Evolutionary conservation across 2,888 invertebrate genomes (phyloP).

Genomic region (Ophion ventricosus): DNA sequence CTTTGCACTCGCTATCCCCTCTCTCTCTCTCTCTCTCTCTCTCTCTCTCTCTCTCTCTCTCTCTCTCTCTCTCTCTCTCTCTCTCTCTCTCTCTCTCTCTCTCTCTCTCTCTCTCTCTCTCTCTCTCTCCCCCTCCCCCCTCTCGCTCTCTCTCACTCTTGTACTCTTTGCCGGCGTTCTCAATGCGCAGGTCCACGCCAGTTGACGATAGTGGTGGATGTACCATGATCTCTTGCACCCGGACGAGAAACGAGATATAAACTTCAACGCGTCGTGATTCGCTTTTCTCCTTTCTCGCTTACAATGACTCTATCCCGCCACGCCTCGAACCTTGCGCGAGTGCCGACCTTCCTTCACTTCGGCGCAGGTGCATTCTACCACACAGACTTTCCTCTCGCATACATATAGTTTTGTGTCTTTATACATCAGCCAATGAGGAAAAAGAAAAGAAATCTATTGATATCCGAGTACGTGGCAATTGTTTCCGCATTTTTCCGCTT

Average conservation of each 20-base stretch:
- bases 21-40: too few relatives aligned
- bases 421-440: neutral
- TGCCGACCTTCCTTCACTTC: conserved; percentile 47
- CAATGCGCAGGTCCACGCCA: conserved; percentile 54
- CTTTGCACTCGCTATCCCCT: too few relatives aligned
- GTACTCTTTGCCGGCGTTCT: neutral
- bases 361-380: conserved; percentile 57
- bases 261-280: conserved; percentile 66
- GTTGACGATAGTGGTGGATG: conserved; percentile 42
- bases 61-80: too few relatives aligned
- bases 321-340: conserved; percentile 62
- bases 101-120: neutral
- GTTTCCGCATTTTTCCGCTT: too few relatives aligned
- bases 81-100: neutral
- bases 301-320: conserved; percentile 47
- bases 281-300: conserved; percentile 60
- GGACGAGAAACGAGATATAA: conserved; percentile 61
- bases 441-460: neutral
- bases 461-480: too few relatives aligned
- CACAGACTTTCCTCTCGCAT: neutral
- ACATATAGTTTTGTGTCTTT: too few relatives aligned
- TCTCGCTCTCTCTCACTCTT: neutral
- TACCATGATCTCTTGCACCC: conserved; percentile 33
- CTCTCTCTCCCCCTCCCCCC: neutral
- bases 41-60: too few relatives aligned